Percentiles rank a stretch among this genome's conserved stretches.
Evolutionary conservation across 2,113 vertebrate genomes (phyloP).

Genomic region (Progne subis): DNA sequence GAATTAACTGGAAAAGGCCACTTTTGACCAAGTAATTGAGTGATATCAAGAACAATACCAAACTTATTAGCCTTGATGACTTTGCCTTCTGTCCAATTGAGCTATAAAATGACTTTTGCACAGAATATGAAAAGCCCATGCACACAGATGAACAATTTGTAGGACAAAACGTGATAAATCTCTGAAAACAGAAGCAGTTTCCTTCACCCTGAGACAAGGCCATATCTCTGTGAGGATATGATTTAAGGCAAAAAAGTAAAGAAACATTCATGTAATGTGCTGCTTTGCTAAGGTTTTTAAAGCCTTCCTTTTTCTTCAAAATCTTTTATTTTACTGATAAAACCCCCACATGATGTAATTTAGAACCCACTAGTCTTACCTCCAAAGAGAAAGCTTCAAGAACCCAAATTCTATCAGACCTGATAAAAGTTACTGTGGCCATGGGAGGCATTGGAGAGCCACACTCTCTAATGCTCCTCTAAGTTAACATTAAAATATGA

Average conservation of each 20-base stretch:
- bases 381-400: background rate
- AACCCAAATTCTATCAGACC: background rate
- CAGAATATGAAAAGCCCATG: background rate
- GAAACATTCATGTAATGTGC: background rate
- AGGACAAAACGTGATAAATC: background rate
- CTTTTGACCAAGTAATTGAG: background rate
- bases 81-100: background rate
- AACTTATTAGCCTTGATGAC: background rate
- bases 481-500: background rate
- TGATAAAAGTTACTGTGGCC: background rate
- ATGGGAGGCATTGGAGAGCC: background rate
- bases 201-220: background rate
- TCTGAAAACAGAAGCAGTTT: background rate
- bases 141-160: background rate
- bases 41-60: background rate
- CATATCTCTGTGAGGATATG: background rate
- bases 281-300: background rate
- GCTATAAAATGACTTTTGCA: background rate
- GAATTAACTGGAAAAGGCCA: background rate
- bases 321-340: background rate
- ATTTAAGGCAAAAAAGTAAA: background rate
- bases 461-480: background rate
- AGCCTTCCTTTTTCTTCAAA: background rate
- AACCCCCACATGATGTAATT: rapidly evolving
- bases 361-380: background rate